Conservation (phyloP, 1,140 invertebrate species). For the Aphelinus certus region DNA sequence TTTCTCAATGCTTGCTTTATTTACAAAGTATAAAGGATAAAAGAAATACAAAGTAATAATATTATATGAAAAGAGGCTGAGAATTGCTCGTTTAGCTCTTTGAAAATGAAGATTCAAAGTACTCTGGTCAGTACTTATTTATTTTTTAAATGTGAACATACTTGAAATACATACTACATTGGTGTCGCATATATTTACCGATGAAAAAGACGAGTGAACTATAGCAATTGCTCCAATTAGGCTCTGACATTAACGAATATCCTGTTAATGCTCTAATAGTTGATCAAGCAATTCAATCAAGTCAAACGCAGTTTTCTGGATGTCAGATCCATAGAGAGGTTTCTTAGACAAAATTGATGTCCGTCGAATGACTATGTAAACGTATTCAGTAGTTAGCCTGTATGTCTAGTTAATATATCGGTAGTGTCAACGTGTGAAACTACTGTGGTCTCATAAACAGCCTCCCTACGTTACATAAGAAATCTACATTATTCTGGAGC, state of each 20-base stretch:
- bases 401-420: conserved; percentile 56
- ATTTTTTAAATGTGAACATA: conserved; percentile 30
- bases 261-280: conserved; percentile 21
- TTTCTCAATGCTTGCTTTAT: neutral
- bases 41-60: conserved; percentile 13
- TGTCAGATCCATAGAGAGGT: neutral
- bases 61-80: neutral
- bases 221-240: conserved; percentile 6
- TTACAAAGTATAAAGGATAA: neutral
- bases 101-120: conserved; percentile 16
- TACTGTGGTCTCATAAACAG: neutral
- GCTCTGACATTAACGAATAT: conserved; percentile 13
- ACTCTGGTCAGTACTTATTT: conserved; percentile 33
- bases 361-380: conserved; percentile 50
- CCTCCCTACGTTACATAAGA: too few relatives aligned
- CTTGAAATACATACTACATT: conserved; percentile 18
- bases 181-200: conserved; percentile 16
- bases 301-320: conserved; percentile 1
- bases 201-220: neutral
- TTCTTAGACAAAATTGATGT: conserved; percentile 23
- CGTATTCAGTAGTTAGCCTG: conserved; percentile 62
- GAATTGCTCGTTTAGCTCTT: neutral
- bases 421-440: conserved; percentile 46
- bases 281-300: conserved; percentile 16
- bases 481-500: too few relatives aligned